Conservation (phyloP, 2,113 vertebrate genomes). For the Polypterus bichir region DNA sequence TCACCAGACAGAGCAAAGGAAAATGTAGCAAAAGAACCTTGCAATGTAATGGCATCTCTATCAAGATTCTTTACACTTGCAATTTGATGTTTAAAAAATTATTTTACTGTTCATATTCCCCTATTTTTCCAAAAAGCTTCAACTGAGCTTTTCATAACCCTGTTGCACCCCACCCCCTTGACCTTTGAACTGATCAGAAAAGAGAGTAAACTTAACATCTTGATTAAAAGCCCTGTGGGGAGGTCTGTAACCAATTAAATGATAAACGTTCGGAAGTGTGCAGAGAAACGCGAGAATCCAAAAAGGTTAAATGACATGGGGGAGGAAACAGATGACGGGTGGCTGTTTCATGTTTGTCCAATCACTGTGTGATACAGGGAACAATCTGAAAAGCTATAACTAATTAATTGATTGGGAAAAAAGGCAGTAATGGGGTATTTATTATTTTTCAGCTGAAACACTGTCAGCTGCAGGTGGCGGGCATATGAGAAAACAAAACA, state of each 20-base stretch:
- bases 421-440: neutral
- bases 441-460: neutral
- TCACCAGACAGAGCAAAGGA: too few relatives aligned
- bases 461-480: neutral
- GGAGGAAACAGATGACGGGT: slow-evolving; percentile 24
- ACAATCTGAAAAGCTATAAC: neutral
- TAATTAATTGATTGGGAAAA: neutral
- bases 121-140: too few relatives aligned
- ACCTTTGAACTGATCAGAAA: slow-evolving; percentile 2
- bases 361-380: neutral
- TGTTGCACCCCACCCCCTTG: neutral
- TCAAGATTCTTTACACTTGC: too few relatives aligned
- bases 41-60: too few relatives aligned
- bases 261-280: slow-evolving; percentile 30
- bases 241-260: slow-evolving; percentile 35
- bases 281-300: slow-evolving; percentile 27
- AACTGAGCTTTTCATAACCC: too few relatives aligned
- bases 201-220: slow-evolving; percentile 1
- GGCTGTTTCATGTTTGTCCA: slow-evolving; percentile 2
- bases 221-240: neutral
- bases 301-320: slow-evolving; percentile 31
- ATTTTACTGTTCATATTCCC: too few relatives aligned
- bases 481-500: neutral
- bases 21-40: too few relatives aligned
- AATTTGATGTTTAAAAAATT: too few relatives aligned